Evolutionary conservation across 1,140 invertebrate genomes (phyloP).

Genomic region (Amphibalanus amphitrite): DNA sequence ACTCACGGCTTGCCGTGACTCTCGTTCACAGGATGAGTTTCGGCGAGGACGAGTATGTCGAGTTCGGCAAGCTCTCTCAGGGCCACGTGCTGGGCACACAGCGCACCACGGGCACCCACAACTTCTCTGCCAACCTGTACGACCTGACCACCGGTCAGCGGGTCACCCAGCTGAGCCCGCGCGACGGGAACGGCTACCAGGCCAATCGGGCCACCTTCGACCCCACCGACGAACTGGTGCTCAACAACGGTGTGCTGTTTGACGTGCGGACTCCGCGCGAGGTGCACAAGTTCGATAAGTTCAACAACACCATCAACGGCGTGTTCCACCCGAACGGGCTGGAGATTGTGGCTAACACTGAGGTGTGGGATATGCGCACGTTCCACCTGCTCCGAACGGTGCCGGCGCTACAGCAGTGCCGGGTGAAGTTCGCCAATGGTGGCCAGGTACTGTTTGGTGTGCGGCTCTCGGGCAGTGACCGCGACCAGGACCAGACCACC

Average conservation of each 20-base stretch:
- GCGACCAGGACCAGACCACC: conserved; percentile 19
- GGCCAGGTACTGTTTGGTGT: conserved; percentile 37
- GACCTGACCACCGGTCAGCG: conserved; percentile 65
- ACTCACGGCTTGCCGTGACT: too few relatives aligned
- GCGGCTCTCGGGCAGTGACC: conserved; percentile 18
- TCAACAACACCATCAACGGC: conserved; percentile 84
- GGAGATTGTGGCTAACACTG: conserved; percentile 53
- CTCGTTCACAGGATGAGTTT: conserved; percentile 25
- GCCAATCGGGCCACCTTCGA: conserved; percentile 88
- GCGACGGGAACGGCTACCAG: conserved; percentile 75
- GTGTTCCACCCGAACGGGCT: conserved; percentile 94
- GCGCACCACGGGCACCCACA: conserved; percentile 22
- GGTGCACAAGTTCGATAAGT: conserved; percentile 95
- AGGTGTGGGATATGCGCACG: conserved; percentile 86
- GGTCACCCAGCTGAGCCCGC: conserved; percentile 52
- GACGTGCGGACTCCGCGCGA: conserved; percentile 62
- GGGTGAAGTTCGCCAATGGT: conserved; percentile 34
- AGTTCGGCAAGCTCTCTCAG: conserved; percentile 73
- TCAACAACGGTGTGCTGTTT: conserved; percentile 92
- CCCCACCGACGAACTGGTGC: conserved; percentile 77
- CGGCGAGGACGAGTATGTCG: conserved; percentile 69
- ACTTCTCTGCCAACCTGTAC: conserved; percentile 47
- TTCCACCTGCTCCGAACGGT: conserved; percentile 88
- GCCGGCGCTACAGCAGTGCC: conserved; percentile 72
- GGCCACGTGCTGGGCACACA: conserved; percentile 33